Percentiles rank a stretch among this genome's conserved stretches.
These are phyloP conservation scores for Narcine bancroftii DNA, from an alignment of 2,113 vertebrate species.

Conservation along the genomic window DNA sequence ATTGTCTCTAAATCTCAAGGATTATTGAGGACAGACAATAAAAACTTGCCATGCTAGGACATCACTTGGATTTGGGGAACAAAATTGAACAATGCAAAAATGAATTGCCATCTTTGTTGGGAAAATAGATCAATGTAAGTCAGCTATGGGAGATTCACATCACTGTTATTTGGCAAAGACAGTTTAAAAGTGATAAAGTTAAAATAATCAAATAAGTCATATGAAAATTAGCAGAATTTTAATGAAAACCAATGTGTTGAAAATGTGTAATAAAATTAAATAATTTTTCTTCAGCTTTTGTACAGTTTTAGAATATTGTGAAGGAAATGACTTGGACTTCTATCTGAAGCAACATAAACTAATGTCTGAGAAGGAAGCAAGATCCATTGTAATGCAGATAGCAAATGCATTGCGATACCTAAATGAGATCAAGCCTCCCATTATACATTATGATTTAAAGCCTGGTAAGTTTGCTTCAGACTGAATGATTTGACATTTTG, in stretches of 20 bases:
- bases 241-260: background rate
- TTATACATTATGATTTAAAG: conserved; percentile 99
- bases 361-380: conserved; percentile 97
- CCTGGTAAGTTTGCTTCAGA: conserved; percentile 66
- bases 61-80: no score
- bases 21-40: no score
- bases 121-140: background rate
- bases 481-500: background rate
- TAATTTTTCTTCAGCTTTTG: conserved; percentile 73
- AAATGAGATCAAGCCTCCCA: conserved; percentile 98
- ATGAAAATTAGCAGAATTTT: background rate
- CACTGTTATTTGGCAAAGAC: background rate
- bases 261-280: conserved; percentile 16
- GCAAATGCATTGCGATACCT: conserved; percentile 97
- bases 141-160: background rate
- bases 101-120: background rate
- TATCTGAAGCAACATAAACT: conserved; percentile 99
- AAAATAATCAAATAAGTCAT: background rate
- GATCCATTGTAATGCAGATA: conserved; percentile 98
- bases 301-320: conserved; percentile 98
- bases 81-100: background rate
- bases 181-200: background rate
- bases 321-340: conserved; percentile 99
- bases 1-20: no score
- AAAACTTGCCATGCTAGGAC: no score